phyloP scores from a whole-genome alignment of 2,797 vertebrate genomes.

The Molossus alvarezi region DNA sequence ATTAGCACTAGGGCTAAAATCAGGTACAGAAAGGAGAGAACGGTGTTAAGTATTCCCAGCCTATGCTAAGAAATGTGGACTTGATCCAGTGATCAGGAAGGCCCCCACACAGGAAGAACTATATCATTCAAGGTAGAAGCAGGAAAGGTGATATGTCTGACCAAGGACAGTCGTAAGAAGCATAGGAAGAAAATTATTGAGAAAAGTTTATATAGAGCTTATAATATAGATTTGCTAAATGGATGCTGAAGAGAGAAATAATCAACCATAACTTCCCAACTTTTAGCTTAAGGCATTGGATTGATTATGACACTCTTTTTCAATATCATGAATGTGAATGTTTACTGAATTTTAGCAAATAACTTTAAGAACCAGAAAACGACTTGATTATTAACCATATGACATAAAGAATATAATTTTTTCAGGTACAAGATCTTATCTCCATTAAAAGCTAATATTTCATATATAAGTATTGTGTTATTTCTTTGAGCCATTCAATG shows the following conservation, averaged over 20 bases:
- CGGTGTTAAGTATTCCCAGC: not conserved
- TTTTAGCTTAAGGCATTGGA: not conserved
- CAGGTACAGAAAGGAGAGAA: not conserved
- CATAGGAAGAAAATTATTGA: not conserved
- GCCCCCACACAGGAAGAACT: not conserved
- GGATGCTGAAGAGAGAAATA: not conserved
- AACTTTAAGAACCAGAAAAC: not conserved
- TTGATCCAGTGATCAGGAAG: not conserved
- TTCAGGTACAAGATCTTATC: not conserved
- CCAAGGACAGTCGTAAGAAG: not conserved
- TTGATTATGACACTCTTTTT: not conserved
- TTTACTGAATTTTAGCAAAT: not conserved
- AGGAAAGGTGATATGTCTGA: not conserved
- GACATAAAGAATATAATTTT: not conserved
- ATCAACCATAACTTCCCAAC: not conserved
- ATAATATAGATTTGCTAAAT: not conserved
- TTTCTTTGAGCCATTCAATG: conserved; percentile 9
- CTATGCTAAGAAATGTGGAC: not conserved
- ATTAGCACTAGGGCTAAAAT: not conserved
- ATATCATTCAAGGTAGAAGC: not conserved
- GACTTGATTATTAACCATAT: not conserved
- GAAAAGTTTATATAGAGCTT: not conserved
- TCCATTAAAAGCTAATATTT: not conserved
- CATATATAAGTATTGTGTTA: not conserved
- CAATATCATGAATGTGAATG: not conserved